phyloP scores from a whole-genome alignment of 2,113 vertebrate species.

The Gallinago undulata region DNA sequence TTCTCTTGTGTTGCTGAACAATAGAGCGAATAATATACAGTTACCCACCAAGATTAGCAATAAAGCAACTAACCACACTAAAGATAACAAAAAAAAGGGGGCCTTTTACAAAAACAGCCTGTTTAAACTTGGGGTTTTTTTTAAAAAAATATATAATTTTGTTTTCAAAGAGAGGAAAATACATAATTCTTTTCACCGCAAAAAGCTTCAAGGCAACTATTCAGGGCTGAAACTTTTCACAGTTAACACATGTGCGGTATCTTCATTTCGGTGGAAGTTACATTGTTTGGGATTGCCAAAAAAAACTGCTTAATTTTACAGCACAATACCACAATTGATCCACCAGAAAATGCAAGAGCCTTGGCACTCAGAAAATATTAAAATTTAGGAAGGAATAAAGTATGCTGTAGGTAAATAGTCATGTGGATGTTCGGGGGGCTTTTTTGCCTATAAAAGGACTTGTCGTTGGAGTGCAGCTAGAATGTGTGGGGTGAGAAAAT shows the following conservation, averaged over 20 bases:
- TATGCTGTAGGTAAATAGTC: constrained; percentile 64
- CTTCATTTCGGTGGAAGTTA: constrained; percentile 59
- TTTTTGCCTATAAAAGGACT: constrained; percentile 68
- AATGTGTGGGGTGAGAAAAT: constrained; percentile 67
- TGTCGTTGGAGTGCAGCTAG: constrained; percentile 47
- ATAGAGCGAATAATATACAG: constrained; percentile 67
- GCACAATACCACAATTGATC: constrained; percentile 61
- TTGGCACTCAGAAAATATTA: constrained; percentile 48
- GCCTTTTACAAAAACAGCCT: constrained; percentile 51
- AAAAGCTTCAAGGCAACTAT: constrained; percentile 63
- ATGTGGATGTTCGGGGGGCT: not conserved
- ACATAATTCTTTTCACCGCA: constrained; percentile 61
- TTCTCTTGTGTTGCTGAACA: constrained; percentile 68
- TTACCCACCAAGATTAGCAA: constrained; percentile 66
- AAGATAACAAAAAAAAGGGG: constrained; percentile 56
- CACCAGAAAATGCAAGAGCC: constrained; percentile 44
- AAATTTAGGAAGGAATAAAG: constrained; percentile 58
- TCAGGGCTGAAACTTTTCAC: constrained; percentile 54
- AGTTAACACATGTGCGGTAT: constrained; percentile 58
- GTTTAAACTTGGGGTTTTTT: constrained; percentile 31
- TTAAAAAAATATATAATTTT: not conserved
- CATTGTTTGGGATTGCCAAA: constrained; percentile 60
- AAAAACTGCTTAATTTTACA: constrained; percentile 62
- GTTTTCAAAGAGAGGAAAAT: constrained; percentile 65
- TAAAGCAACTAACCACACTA: constrained; percentile 63